Percentiles rank a stretch among this genome's conserved stretches.
Evolutionary conservation across 2,797 vertebrate genomes (phyloP).

Genomic region (Spinibarbus caldwelli): DNA sequence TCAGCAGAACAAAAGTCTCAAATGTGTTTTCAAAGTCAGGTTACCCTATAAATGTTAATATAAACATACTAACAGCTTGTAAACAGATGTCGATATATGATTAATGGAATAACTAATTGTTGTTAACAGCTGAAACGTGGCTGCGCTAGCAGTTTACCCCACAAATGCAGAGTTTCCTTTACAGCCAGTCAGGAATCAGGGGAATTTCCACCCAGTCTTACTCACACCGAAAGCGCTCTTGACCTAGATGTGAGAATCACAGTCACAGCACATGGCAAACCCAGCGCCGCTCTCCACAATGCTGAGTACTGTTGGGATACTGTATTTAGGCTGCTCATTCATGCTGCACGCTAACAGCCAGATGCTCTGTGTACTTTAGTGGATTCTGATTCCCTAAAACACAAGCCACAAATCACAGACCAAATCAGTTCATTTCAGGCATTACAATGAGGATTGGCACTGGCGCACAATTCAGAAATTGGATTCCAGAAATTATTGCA

Average conservation of each 20-base stretch:
- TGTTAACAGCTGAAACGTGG: neutral
- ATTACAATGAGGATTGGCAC: neutral
- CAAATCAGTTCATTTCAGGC: neutral
- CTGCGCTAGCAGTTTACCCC: neutral
- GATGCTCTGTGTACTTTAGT: conserved; percentile 19
- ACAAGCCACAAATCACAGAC: conserved; percentile 25
- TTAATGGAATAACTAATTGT: neutral
- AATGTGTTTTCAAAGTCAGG: neutral
- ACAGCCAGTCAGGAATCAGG: conserved; percentile 56
- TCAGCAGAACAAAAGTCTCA: neutral
- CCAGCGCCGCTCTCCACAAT: conserved; percentile 40
- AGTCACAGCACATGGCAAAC: conserved; percentile 51
- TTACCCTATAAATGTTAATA: neutral
- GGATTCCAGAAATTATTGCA: neutral
- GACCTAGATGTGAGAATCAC: conserved; percentile 69
- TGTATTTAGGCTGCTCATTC: conserved; percentile 44
- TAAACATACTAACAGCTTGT: neutral
- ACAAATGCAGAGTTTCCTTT: conserved; percentile 44
- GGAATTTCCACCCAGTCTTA: conserved; percentile 67
- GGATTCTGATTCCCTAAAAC: conserved; percentile 31
- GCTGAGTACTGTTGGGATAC: conserved; percentile 50
- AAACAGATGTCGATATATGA: neutral
- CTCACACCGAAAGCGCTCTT: conserved; percentile 72
- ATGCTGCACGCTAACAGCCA: conserved; percentile 26
- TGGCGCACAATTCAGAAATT: neutral